These are phyloP conservation scores for Frieseomelitta varia DNA, from an alignment of 1,140 invertebrate genomes.

Conservation along the genomic window DNA sequence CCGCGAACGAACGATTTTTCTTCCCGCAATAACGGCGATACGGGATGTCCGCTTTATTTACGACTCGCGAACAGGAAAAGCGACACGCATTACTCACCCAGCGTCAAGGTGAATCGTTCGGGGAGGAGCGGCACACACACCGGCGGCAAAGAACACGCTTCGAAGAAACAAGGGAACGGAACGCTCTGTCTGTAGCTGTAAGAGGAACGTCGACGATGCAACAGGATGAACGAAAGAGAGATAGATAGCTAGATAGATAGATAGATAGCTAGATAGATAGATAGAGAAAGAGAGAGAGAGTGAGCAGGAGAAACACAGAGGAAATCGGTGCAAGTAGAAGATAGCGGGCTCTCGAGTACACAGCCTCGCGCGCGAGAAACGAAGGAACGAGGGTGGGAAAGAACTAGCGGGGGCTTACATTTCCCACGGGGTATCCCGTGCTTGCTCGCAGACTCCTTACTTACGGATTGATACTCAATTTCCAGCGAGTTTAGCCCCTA, in stretches of 20 bases:
- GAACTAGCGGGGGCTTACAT: conserved; percentile 66
- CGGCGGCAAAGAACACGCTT: not conserved
- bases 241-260: not conserved
- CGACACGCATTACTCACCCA: conserved; percentile 45
- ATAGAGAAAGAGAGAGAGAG: not conserved
- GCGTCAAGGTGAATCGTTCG: conserved; percentile 11
- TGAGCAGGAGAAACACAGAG: not conserved
- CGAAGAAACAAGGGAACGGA: not conserved
- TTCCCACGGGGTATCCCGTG: conserved; percentile 72
- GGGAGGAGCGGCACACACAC: not conserved
- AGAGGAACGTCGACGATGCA: not conserved
- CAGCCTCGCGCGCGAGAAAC: not conserved
- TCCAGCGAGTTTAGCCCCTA: conserved; percentile 74
- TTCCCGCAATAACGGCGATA: not conserved
- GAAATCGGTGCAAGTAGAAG: conserved; percentile 28
- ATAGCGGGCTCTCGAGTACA: conserved; percentile 10
- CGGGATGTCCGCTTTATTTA: conserved; percentile 30
- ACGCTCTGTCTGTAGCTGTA: not conserved
- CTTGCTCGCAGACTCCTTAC: conserved; percentile 68
- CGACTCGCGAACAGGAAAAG: conserved; percentile 23
- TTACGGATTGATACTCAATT: conserved; percentile 78
- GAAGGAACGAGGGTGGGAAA: conserved; percentile 40
- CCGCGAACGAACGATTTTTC: conserved; percentile 1
- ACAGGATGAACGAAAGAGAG: not conserved
- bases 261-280: not conserved